Conservation (phyloP, 2,797 vertebrate genomes). For the Acipenser ruthenus region DNA sequence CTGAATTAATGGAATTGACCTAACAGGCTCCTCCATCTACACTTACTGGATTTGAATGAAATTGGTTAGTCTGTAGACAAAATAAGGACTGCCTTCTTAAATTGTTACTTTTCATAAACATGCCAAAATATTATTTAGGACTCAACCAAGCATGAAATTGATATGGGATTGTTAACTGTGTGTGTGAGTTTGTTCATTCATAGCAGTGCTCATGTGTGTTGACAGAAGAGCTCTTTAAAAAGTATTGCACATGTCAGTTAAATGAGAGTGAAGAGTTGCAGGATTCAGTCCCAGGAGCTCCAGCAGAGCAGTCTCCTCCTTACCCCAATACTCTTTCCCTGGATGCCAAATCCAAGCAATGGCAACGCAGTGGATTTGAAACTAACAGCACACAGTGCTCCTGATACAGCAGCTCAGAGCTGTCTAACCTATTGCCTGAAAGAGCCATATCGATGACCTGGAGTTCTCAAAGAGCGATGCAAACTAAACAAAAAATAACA, state of each 20-base stretch:
- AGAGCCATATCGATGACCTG: too few species aligned
- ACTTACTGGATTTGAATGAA: slow-evolving; percentile 20
- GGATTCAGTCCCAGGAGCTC: slow-evolving; percentile 23
- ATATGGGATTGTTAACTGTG: slow-evolving; percentile 25
- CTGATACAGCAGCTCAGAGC: too few species aligned
- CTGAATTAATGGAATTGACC: slow-evolving; percentile 31
- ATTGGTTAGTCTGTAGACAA: slow-evolving; percentile 28
- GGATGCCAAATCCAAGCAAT: too few species aligned
- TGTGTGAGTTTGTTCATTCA: slow-evolving; percentile 26
- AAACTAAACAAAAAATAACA: too few species aligned
- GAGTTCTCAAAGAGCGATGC: too few species aligned
- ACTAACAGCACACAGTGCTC: too few species aligned
- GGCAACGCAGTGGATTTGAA: too few species aligned
- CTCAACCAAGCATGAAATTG: slow-evolving; percentile 20
- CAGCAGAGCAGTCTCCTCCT: too few species aligned
- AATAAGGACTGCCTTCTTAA: slow-evolving; percentile 29
- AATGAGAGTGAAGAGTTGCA: slow-evolving; percentile 22
- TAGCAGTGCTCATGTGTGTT: slow-evolving; percentile 23
- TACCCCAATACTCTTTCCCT: too few species aligned
- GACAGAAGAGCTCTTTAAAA: slow-evolving; percentile 21
- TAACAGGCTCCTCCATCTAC: slow-evolving; percentile 29
- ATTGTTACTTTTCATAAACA: slow-evolving; percentile 19
- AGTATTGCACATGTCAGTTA: slow-evolving; percentile 5
- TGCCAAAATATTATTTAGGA: slow-evolving; percentile 22
- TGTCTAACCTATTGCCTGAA: too few species aligned